Percentiles rank a stretch among this genome's conserved stretches.
Conservation (phyloP, 2,797 vertebrate species). For the Ctenochaetus hawaiiensis region DNA sequence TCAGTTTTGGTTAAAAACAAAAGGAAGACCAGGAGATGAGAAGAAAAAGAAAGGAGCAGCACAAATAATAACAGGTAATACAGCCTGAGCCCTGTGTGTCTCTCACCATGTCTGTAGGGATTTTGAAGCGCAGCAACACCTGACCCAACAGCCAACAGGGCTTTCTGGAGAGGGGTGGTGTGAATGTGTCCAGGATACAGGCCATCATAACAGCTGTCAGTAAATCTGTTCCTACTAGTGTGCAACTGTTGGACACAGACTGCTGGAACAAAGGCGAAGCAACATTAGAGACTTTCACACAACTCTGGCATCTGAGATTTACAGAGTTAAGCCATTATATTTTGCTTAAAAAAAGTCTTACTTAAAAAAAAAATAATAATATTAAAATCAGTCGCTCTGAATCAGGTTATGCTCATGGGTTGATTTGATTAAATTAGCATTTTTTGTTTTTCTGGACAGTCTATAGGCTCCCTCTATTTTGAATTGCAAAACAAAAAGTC, state of each 20-base stretch:
- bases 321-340: no score
- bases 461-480: no score
- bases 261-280: conserved; percentile 43
- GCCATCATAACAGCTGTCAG: conserved; percentile 48
- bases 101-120: conserved; percentile 96
- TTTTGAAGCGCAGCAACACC: conserved; percentile 89
- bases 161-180: conserved; percentile 90
- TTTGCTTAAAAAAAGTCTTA: no score
- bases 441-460: no score
- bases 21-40: neutral
- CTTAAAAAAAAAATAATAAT: no score
- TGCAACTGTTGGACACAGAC: conserved; percentile 49
- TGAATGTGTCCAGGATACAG: conserved; percentile 93
- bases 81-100: neutral
- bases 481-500: neutral
- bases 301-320: neutral
- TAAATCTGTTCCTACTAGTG: conserved; percentile 33
- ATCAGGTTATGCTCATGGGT: neutral
- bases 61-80: neutral
- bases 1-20: neutral
- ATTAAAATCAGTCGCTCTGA: no score
- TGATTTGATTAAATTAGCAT: no score
- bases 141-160: conserved; percentile 90
- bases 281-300: neutral
- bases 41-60: neutral